Evolutionary conservation across 2,888 invertebrate species (phyloP), one percentile per base, ranked within the genome.

Genomic region (Meteorus colon): DNA sequence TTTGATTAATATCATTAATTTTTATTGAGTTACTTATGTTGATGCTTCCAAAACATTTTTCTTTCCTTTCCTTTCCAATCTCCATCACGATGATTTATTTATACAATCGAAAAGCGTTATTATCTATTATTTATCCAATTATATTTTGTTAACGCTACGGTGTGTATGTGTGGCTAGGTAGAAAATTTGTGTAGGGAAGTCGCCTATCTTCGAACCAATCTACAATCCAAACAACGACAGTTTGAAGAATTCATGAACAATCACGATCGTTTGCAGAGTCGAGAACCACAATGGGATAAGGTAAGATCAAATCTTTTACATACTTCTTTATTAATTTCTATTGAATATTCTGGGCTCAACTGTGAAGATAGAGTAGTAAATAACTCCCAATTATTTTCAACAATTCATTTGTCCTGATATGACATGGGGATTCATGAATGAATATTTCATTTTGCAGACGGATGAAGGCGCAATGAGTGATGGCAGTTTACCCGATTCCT

Each of bases 141-240:
- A 75, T 78, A 63, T 85, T 86, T 87, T 86, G 84, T 82, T 82
- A 87, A 86, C 91, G 91, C 91, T 91, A 88, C 91, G 91, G 81
- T 86, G 84, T 89, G 81, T 87, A 82, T 86, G 79, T 82, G 89
- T 86, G 88, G 89, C 88, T 87, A 89, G 89, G 89, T 89, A 89
- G 89, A 89, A 88, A 89, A 82, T 89, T 88, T 89, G 87, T 87
- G 88, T 89, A 89, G 89, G 87, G 89, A 89, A 89, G 86, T 89
- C 85, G 86, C 89, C 87, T 89, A 88, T 84, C 89, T 89, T 76
- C 88, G 88, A 83, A 87, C 88, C 83, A 87, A 85, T 83, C 87
- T 89, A 81, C 89, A 89, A 83, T 88, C 88, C 86, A 89, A 89
- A 82, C 88, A 89, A 84, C 89, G 86, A 81, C 89, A 88, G 79